Conservation (phyloP, 1,140 invertebrate species). For the Plectus sambesii region DNA sequence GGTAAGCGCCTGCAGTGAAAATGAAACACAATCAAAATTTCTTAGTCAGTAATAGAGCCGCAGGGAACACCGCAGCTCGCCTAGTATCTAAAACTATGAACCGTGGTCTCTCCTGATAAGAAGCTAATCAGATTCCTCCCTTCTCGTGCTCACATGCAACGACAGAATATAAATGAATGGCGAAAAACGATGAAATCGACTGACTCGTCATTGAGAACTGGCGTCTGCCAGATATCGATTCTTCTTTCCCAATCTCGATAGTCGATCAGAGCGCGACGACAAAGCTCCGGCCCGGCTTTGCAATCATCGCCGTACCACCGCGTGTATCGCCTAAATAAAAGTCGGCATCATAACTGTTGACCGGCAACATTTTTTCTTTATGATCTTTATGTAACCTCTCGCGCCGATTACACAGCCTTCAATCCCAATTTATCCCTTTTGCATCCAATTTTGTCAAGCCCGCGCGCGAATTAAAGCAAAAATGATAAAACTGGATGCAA, state of each 20-base stretch:
- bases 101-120: slow-evolving; percentile 7
- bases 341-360: background rate
- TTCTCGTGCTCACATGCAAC: slow-evolving; percentile 14
- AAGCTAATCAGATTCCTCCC: too few species aligned
- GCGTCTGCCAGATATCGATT: slow-evolving; percentile 70
- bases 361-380: background rate
- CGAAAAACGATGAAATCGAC: slow-evolving; percentile 18
- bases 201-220: slow-evolving; percentile 63
- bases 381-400: slow-evolving; percentile 46
- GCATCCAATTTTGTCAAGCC: background rate
- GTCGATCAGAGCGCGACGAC: slow-evolving; percentile 61
- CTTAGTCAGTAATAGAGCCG: slow-evolving; percentile 8
- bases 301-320: slow-evolving; percentile 57
- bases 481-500: background rate
- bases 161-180: slow-evolving; percentile 11
- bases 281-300: slow-evolving; percentile 57
- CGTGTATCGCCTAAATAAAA: slow-evolving; percentile 62
- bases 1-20: slow-evolving; percentile 59
- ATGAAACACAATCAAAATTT: too few species aligned
- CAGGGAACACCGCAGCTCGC: too few species aligned
- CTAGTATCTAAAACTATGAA: slow-evolving; percentile 14
- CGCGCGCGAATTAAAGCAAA: too few species aligned
- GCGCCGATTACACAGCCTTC: slow-evolving; percentile 49
- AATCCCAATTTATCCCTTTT: slow-evolving; percentile 27
- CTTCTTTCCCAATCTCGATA: slow-evolving; percentile 67